These are phyloP conservation scores for Helicolenus hilgendorfi DNA, from an alignment of 2,797 vertebrate species.

Conservation along the genomic window DNA sequence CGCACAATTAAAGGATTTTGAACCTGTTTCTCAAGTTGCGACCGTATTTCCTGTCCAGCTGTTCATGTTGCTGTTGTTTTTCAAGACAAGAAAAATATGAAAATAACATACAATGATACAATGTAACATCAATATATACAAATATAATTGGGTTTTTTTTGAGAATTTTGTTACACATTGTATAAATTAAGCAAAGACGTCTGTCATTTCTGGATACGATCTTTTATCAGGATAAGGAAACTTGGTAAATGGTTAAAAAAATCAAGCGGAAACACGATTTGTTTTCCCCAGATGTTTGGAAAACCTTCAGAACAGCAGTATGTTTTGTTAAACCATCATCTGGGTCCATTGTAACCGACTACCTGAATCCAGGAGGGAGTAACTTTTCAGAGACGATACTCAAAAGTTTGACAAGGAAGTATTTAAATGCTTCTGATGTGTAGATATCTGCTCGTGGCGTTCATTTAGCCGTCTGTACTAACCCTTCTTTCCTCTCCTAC, in stretches of 20 bases:
- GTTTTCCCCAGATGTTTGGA: neutral
- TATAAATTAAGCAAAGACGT: neutral
- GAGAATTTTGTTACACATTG: too few species aligned
- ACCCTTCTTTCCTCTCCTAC: conserved; percentile 4
- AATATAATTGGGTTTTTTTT: too few species aligned
- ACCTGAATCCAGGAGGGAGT: neutral
- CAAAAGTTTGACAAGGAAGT: neutral
- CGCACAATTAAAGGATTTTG: too few species aligned
- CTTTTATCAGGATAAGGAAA: neutral
- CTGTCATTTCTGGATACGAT: neutral
- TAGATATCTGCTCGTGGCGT: neutral
- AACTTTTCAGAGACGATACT: neutral
- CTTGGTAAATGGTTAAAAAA: too few species aligned
- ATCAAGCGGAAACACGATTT: neutral
- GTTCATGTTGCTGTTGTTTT: too few species aligned
- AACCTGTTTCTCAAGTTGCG: too few species aligned
- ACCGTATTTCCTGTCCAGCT: too few species aligned
- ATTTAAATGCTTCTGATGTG: neutral
- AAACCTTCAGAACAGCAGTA: neutral
- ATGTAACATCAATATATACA: too few species aligned
- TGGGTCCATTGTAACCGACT: neutral
- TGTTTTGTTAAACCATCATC: neutral
- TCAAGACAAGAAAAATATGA: too few species aligned
- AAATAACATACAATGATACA: too few species aligned
- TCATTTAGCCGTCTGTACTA: neutral